Conservation (phyloP, 2,797 vertebrate species). For the Darevskia mixta region DNA sequence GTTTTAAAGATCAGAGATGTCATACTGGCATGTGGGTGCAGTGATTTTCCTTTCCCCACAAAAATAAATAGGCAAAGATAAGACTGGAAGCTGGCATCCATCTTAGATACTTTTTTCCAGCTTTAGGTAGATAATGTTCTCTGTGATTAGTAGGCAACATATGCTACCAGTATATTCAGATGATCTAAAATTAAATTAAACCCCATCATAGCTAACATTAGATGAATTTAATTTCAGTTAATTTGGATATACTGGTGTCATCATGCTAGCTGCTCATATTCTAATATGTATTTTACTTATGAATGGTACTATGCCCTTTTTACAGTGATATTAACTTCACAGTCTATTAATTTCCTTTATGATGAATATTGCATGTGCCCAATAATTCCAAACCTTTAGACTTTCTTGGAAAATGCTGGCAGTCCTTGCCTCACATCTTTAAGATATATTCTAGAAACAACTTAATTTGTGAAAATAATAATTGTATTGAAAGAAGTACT, state of each 20-base stretch:
- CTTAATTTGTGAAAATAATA: not conserved
- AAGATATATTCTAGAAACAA: not conserved
- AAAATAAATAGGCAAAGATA: not conserved
- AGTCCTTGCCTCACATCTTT: not conserved
- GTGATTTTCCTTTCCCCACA: not conserved
- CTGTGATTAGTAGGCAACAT: too few species aligned
- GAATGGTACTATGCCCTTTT: not conserved
- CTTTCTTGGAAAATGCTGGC: not conserved
- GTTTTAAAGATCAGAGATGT: not conserved
- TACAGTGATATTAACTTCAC: not conserved
- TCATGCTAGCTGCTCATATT: not conserved
- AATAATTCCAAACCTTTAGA: not conserved
- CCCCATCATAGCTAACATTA: not conserved
- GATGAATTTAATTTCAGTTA: not conserved
- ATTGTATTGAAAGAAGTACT: not conserved
- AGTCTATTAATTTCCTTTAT: not conserved
- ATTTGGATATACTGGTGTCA: not conserved
- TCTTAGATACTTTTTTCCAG: not conserved
- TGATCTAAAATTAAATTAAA: too few species aligned
- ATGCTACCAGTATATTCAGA: too few species aligned
- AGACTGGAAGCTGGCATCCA: not conserved
- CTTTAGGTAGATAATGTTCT: not conserved
- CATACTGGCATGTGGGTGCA: not conserved
- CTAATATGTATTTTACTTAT: not conserved
- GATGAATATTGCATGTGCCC: not conserved